phyloP scores from a whole-genome alignment of 2,888 invertebrate species.

The Caenorhabditis sulstoni region DNA sequence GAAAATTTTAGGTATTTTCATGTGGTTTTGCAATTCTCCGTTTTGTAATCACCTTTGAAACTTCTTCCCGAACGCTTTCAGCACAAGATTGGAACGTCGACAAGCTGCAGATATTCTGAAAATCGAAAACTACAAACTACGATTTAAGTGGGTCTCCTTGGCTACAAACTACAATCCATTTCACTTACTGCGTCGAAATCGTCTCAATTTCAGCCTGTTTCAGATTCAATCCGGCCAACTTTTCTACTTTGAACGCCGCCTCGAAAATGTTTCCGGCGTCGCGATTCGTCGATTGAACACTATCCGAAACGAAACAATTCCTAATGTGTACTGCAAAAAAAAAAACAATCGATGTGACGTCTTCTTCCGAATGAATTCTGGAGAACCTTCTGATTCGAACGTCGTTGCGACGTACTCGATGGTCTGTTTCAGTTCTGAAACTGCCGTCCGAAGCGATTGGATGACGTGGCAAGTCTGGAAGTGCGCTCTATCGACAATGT shows the following conservation, averaged over 20 bases:
- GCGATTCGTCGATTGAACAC: slow-evolving; percentile 11
- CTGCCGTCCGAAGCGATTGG: not conserved
- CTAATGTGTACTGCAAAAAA: slow-evolving; percentile 35
- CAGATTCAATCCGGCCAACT: not conserved
- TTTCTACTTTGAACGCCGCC: slow-evolving; percentile 40
- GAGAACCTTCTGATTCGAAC: slow-evolving; percentile 28
- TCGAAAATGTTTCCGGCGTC: slow-evolving; percentile 28
- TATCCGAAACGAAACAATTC: slow-evolving; percentile 16
- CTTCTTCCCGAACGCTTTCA: slow-evolving; percentile 25
- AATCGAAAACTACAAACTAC: not conserved
- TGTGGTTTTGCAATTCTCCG: too few species aligned
- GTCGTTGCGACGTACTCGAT: slow-evolving; percentile 24
- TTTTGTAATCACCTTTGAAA: slow-evolving; percentile 34
- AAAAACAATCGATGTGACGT: not conserved
- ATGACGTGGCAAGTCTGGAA: slow-evolving; percentile 18
- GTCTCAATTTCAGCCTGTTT: not conserved
- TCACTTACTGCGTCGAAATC: slow-evolving; percentile 12
- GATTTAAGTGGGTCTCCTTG: not conserved
- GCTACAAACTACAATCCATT: not conserved
- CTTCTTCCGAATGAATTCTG: not conserved
- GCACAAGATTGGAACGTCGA: slow-evolving; percentile 19
- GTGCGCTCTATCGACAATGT: not conserved
- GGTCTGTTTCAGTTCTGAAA: slow-evolving; percentile 11
- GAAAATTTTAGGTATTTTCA: not conserved
- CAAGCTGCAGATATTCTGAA: slow-evolving; percentile 23